Evolutionary conservation across 2,113 vertebrate genomes (phyloP), one percentile per base, ranked within the genome.

Genomic region (Anguilla japonica): DNA sequence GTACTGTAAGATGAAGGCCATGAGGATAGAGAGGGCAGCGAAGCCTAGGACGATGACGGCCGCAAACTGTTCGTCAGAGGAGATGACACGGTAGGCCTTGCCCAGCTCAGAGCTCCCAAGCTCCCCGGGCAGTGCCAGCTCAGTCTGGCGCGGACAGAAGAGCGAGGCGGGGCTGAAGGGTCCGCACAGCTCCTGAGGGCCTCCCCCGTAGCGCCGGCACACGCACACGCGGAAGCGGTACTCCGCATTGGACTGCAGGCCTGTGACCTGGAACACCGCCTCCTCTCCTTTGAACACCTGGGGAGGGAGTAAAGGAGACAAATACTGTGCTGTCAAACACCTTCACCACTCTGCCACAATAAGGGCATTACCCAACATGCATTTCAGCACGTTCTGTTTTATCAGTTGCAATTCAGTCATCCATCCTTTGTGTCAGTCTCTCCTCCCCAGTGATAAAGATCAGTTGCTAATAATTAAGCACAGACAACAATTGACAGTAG

Each of bases 201-300:
- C 94, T 89, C 98, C 98, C 92, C 93, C 90, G 92, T 98, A 99
- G 81, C 97, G 97, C 60, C 98, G 97, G 92, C 97, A 98, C 34
- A 96, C 97, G 22, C 97, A 97, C 83, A 99, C 98, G 0, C 98
- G 98, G 94, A 99, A 97, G 26, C 98, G 96, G 93, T 99, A 99
- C 94, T 99, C 98, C 20, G 95, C 97, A 96, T 98, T 99, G 91
- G 92, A 92, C 94, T 99, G 98, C 89, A 99, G 97, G 92, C 97
- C 97, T 89, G 96, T 96, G 94, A 99, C 96, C 79, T 98, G 97
- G 96, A 98, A 99, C 41, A 92, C 91, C 29, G 95, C 95, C 71
- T 99, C 98, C 88, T 99, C 97, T 93, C 98, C 98, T 92, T 99
- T 99, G 93, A 98, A 99, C 67, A 99, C 96, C 98, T 99, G 91